Evolutionary conservation across 2,797 vertebrate species (phyloP).

Genomic region (Halcyon badia): DNA sequence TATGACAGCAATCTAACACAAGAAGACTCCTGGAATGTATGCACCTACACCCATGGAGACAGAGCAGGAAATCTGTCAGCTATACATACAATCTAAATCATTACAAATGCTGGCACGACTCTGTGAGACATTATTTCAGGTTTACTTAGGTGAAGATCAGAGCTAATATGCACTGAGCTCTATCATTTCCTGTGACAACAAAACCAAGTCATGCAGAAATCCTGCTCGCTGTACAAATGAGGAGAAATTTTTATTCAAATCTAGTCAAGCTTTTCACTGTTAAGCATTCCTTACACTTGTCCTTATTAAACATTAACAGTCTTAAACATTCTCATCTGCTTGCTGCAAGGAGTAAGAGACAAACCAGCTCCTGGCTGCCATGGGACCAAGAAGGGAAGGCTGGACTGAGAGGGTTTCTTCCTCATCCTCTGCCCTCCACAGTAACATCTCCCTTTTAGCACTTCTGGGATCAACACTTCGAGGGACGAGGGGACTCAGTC

Average conservation of each 20-base stretch:
- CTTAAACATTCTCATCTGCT: background rate
- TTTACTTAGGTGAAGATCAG: background rate
- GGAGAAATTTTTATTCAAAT: background rate
- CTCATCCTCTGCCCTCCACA: background rate
- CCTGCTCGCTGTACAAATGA: background rate
- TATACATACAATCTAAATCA: background rate
- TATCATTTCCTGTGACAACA: background rate
- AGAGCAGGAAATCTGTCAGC: background rate
- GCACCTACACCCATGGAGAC: fast-evolving
- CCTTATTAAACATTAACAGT: background rate
- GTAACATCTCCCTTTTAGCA: background rate
- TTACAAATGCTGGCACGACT: background rate
- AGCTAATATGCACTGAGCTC: background rate
- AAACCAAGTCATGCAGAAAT: slow-evolving; percentile 21
- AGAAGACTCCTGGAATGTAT: background rate
- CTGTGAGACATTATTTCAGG: background rate
- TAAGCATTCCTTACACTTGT: background rate
- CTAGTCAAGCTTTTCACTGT: background rate
- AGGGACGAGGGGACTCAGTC: background rate
- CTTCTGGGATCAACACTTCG: background rate
- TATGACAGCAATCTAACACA: background rate
- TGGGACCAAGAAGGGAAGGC: background rate
- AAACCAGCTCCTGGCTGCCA: background rate
- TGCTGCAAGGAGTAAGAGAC: background rate
- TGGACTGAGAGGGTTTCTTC: background rate